Base-by-base conservation (phyloP, 2,113 vertebrate genomes). In the Rhinogobius similis region DNA sequence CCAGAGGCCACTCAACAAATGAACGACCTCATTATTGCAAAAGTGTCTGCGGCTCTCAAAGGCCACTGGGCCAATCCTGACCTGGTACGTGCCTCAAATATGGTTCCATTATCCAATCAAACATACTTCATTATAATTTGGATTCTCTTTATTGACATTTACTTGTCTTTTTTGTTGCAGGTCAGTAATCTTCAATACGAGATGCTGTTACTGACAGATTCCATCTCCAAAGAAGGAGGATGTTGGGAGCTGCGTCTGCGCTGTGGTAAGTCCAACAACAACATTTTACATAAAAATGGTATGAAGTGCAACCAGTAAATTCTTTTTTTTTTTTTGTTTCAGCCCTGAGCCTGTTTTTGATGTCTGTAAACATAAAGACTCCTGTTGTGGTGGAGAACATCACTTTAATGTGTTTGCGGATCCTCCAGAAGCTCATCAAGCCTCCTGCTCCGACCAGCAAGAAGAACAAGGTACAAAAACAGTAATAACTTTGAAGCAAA, bases 331-430 rank as follows among this genome's bases (percentile, higher is more conserved):
- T 43, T 32, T 2, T 67, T 23, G 20, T 52, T 66, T 0, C 82
- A 99, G 98, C 97, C 5, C 95, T 99, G 74, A 98, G 96, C 78
- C 93, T 99, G 65, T 99, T 99, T 89, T 94, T 99, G 76, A 96
- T 99, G 97, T 96, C 98, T 0, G 98, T 99, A 86, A 99, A 99
- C 84, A 97, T 99, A 72, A 99, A 99, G 91, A 98, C 98, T 0
- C 98, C 98, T 0, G 97, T 99, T 23, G 98, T 99, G n/a, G 97
- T 99, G 64, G 97, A 99, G 76, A 99, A 99, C 89, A 98, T 99
- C 79, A 98, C 98, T 16, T 94, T 99, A 65, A 99, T 99, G 97
- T 99, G 98, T 86, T 92, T 99, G 88, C 94, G 96, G 86, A 99
- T 99, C 85, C 91, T 99, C 9, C 97, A 99, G 84, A 99, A 98